phyloP scores from a whole-genome alignment of 2,113 vertebrate species.

The Hiodon alosoides region DNA sequence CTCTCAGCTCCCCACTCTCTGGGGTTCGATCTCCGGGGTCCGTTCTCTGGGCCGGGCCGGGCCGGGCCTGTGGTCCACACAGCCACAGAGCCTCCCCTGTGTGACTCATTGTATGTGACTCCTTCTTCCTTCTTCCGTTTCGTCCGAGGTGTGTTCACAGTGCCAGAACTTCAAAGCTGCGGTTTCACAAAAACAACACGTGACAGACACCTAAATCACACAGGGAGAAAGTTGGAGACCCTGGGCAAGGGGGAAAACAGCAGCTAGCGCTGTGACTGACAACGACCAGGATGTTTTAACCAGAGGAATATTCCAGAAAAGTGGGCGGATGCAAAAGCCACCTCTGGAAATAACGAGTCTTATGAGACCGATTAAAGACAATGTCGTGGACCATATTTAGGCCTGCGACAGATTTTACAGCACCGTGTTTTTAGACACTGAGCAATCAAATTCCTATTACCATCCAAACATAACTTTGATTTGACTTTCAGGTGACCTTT shows the following conservation, averaged over 20 bases:
- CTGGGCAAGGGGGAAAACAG: no score
- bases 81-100: not conserved
- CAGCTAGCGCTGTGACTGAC: not conserved
- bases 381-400: slow-evolving; percentile 29
- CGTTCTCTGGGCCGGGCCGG: not conserved
- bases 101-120: slow-evolving; percentile 17
- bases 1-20: no score
- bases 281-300: not conserved
- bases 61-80: not conserved
- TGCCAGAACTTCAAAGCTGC: slow-evolving; percentile 1
- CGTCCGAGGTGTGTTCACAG: not conserved
- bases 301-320: not conserved
- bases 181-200: not conserved
- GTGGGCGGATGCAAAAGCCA: slow-evolving; percentile 46
- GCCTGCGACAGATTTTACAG: slow-evolving; percentile 2
- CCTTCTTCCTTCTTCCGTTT: not conserved
- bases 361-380: slow-evolving; percentile 35
- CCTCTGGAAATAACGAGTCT: slow-evolving; percentile 14
- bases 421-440: not conserved
- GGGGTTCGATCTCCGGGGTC: no score
- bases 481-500: not conserved
- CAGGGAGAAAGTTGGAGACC: not conserved
- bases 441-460: not conserved
- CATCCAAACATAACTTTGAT: not conserved
- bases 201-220: not conserved